Evolutionary conservation across 1,140 invertebrate genomes (phyloP).

Genomic region (Zaprionus lachaisei): DNA sequence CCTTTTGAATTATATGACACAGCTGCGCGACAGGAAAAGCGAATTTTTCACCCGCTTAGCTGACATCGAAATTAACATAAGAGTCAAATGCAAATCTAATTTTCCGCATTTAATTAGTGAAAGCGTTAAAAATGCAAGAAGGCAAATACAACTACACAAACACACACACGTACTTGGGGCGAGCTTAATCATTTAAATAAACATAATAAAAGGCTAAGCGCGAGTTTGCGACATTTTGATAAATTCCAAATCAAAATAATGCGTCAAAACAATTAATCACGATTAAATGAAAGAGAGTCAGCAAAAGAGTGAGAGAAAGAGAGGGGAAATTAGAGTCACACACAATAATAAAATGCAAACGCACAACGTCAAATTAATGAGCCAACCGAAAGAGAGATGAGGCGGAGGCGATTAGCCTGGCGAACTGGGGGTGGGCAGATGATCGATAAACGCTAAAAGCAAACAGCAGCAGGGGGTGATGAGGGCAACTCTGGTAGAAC

Average conservation of each 20-base stretch:
- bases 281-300: constrained; percentile 60
- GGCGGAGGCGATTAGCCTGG: constrained; percentile 46
- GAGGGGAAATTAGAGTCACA: constrained; percentile 19
- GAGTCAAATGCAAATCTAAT: constrained; percentile 34
- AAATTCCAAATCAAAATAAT: constrained; percentile 82
- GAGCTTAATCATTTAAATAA: constrained; percentile 77
- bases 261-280: constrained; percentile 80
- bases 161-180: constrained; percentile 14
- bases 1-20: constrained; percentile 8
- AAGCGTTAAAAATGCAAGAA: constrained; percentile 8
- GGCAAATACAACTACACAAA: constrained; percentile 28
- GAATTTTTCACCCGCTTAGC: constrained; percentile 59
- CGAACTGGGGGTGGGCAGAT: constrained; percentile 37
- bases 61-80: constrained; percentile 56
- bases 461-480: constrained; percentile 40
- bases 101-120: constrained; percentile 34
- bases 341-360: constrained; percentile 32
- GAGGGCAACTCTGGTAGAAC: constrained; percentile 37
- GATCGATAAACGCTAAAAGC: constrained; percentile 72
- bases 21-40: constrained; percentile 39
- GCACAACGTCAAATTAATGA: constrained; percentile 48
- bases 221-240: constrained; percentile 76
- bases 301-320: not conserved
- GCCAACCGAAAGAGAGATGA: constrained; percentile 13
- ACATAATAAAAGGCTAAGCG: constrained; percentile 80